Evolutionary conservation across 2,888 invertebrate genomes (phyloP).

Genomic region (Scotopteryx bipunctaria): DNA sequence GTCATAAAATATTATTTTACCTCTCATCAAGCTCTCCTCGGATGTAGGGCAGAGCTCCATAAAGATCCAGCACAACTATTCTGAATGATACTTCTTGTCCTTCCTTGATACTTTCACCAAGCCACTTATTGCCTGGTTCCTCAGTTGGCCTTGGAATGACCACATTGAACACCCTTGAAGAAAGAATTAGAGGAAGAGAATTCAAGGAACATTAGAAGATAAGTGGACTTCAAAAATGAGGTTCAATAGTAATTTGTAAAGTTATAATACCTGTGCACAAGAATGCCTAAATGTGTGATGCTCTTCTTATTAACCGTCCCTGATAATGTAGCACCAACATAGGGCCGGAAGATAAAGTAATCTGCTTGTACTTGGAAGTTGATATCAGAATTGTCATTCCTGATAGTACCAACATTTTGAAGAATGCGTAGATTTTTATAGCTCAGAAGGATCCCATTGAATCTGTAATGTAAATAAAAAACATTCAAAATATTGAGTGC

Average conservation of each 20-base stretch:
- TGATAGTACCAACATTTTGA: conserved; percentile 82
- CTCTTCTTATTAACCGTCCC: conserved; percentile 88
- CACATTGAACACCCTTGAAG: conserved; percentile 85
- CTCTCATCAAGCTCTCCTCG: conserved; percentile 83
- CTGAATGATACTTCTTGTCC: conserved; percentile 85
- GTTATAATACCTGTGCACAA: conserved; percentile 87
- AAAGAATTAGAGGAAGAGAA: no score
- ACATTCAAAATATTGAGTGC: no score
- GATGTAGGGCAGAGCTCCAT: conserved; percentile 85
- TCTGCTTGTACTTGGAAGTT: conserved; percentile 87
- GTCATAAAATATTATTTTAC: no score
- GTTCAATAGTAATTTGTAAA: no score
- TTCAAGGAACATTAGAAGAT: no score
- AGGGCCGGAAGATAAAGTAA: conserved; percentile 86
- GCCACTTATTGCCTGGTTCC: conserved; percentile 80
- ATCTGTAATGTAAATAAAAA: conserved; percentile 67
- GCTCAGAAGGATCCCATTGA: conserved; percentile 86
- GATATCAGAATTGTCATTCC: conserved; percentile 85
- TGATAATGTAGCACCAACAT: conserved; percentile 82
- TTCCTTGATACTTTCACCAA: conserved; percentile 79
- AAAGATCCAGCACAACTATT: conserved; percentile 83
- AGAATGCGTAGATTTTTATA: conserved; percentile 86
- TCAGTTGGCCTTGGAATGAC: conserved; percentile 85
- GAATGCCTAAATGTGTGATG: conserved; percentile 85
- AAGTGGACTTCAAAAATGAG: no score